Base-by-base conservation (phyloP, 2,888 invertebrate genomes). In the Drosophila kuntzei region DNA sequence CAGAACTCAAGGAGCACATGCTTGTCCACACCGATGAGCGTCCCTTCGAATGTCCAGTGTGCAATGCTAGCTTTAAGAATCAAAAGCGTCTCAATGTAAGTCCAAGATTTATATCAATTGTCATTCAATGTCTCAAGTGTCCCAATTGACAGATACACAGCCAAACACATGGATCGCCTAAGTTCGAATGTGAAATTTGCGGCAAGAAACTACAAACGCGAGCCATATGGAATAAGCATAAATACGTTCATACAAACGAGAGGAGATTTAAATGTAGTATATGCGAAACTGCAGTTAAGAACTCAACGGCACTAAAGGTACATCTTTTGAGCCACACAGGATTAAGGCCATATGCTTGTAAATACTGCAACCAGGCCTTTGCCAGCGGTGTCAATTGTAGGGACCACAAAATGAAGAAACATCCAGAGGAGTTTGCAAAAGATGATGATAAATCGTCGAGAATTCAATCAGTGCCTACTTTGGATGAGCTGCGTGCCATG, bases 1-100 rank as follows among this genome's bases (percentile, higher is more conserved):
- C 93, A 0, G 92, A 93, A 4, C 81, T 93, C 1, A 92, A 91
- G 22, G 93, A 93, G 67, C 93, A 93, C 79, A 91, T 92, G 74
- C 89, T 93, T 3, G 92, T 92, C 0, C 93, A 93, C 72, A 92
- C 92, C 32, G 92, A 93, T 1, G 93, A 92, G 4, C 90, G 91
- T 6, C 93, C 93, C 0, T 93, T 91, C 68, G 89, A 91, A 14
- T 93, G 93, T 76, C 79, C 90, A 1, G 90, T 91, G 5, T 92
- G 92, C 54, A 80, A 89, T 8, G 91, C 90, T 7, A 82, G 77
- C 3, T 92, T 92, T 39, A 92, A 92, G 63, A 92, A 90, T 60
- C 82, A 87, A 49, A 80, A 90, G 3, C 76, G 91, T 8, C 79
- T 92, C 1, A 89, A 89, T 54, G 91, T 90, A 53, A 59, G 59